Percentiles rank a stretch among this genome's conserved stretches.
These are phyloP conservation scores for Halictus quadricinctus DNA, from an alignment of 2,888 invertebrate species.

Conservation along the genomic window DNA sequence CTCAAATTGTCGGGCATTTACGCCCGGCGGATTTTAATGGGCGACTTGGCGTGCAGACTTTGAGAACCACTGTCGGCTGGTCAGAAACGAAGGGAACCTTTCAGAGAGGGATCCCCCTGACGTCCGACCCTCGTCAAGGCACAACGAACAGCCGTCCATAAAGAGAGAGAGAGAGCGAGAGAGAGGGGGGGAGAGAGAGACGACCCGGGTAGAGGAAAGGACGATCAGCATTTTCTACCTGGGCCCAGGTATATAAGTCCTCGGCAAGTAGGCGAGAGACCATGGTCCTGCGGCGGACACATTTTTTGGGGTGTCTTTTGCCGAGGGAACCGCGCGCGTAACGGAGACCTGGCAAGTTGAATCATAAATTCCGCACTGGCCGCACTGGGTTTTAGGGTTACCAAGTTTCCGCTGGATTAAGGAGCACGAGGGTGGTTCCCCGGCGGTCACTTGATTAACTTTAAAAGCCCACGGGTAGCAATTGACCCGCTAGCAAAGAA, in stretches of 20 bases:
- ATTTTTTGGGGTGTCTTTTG: slow-evolving; percentile 41
- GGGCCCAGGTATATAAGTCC: slow-evolving; percentile 62
- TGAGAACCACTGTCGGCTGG: slow-evolving; percentile 47
- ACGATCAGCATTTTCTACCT: slow-evolving; percentile 70
- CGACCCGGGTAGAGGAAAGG: slow-evolving; percentile 9
- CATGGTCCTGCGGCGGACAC: slow-evolving; percentile 23
- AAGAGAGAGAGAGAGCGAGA: not conserved
- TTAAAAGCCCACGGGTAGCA: slow-evolving; percentile 17
- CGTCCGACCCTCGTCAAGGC: slow-evolving; percentile 77
- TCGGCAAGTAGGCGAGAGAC: slow-evolving; percentile 35
- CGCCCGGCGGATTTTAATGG: not conserved
- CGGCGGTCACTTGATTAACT: slow-evolving; percentile 26
- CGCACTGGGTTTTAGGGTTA: slow-evolving; percentile 36
- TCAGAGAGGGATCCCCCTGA: slow-evolving; percentile 36
- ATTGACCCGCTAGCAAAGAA: slow-evolving; percentile 13
- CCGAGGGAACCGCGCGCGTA: not conserved
- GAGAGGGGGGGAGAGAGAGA: not conserved
- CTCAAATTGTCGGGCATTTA: slow-evolving; percentile 42
- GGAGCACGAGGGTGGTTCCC: not conserved
- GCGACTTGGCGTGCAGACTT: not conserved
- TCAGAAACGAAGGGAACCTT: slow-evolving; percentile 30
- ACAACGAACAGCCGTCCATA: slow-evolving; percentile 34
- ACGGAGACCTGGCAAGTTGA: not conserved
- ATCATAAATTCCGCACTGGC: slow-evolving; percentile 34
- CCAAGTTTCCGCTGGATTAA: slow-evolving; percentile 38